Percentiles rank a stretch among this genome's conserved stretches.
phyloP scores from a whole-genome alignment of 2,797 vertebrate species.

The Rhincodon typus region DNA sequence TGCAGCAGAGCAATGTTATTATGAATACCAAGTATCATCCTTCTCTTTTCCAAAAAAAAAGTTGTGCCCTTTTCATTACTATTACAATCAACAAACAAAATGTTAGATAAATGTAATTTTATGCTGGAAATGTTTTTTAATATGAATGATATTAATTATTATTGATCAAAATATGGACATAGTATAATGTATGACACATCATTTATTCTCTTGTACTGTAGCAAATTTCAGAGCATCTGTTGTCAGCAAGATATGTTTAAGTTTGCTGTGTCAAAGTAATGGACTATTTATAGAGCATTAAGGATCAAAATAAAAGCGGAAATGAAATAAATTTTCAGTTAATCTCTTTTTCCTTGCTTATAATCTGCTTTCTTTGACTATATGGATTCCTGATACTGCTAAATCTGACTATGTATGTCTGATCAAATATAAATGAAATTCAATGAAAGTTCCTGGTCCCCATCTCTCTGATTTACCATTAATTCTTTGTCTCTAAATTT shows the following conservation, averaged over 20 bases:
- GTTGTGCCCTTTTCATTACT: not conserved
- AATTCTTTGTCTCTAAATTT: not conserved
- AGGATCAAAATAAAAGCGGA: not conserved
- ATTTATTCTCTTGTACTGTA: not conserved
- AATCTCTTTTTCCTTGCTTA: not conserved
- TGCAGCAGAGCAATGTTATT: not conserved
- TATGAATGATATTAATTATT: not conserved
- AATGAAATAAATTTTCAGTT: not conserved
- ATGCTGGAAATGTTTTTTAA: not conserved
- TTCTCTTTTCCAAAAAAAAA: not conserved
- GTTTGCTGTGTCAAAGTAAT: not conserved
- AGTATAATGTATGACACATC: not conserved
- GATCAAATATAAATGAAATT: not conserved
- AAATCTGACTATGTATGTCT: not conserved
- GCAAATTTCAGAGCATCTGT: not conserved
- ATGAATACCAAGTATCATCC: not conserved
- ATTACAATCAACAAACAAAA: constrained; percentile 1
- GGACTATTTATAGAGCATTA: not conserved
- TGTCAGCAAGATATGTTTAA: not conserved
- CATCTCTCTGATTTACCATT: not conserved
- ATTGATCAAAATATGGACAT: not conserved
- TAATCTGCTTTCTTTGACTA: not conserved
- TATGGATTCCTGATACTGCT: not conserved
- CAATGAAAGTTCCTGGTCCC: not conserved
- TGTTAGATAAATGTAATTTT: not conserved